Evolutionary conservation across 1,140 invertebrate species (phyloP).

Genomic region (Frieseomelitta varia): DNA sequence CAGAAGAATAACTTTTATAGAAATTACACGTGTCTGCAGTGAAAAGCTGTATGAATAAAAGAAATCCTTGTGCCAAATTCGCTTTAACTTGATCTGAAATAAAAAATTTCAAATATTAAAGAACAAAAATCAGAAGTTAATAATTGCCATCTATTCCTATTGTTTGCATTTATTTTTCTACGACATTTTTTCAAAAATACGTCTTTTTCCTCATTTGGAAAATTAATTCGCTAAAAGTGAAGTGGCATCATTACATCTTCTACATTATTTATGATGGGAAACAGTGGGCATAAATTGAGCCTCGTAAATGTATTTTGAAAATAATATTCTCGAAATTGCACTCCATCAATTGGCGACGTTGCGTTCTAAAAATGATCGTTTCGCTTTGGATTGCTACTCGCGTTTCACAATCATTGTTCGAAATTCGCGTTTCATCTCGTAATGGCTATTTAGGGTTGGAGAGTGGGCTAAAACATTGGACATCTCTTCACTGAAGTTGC

Average conservation of each 20-base stretch:
- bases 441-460: background rate
- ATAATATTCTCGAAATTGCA: background rate
- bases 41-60: too few relatives aligned
- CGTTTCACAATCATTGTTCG: background rate
- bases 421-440: background rate
- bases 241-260: too few relatives aligned
- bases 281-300: background rate
- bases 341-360: background rate
- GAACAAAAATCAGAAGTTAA: too few relatives aligned
- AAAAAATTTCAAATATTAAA: too few relatives aligned
- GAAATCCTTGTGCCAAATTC: too few relatives aligned
- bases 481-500: background rate
- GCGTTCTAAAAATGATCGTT: background rate
- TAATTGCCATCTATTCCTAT: too few relatives aligned
- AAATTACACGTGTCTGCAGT: background rate
- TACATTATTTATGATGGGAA: too few relatives aligned
- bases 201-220: too few relatives aligned
- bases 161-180: too few relatives aligned
- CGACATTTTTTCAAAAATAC: too few relatives aligned
- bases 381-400: background rate
- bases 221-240: too few relatives aligned
- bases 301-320: background rate
- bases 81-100: too few relatives aligned
- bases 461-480: slow-evolving; percentile 1
- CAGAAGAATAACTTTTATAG: background rate